Evolutionary conservation across 2,888 invertebrate species (phyloP).

Genomic region (Dendrolimus pini): DNA sequence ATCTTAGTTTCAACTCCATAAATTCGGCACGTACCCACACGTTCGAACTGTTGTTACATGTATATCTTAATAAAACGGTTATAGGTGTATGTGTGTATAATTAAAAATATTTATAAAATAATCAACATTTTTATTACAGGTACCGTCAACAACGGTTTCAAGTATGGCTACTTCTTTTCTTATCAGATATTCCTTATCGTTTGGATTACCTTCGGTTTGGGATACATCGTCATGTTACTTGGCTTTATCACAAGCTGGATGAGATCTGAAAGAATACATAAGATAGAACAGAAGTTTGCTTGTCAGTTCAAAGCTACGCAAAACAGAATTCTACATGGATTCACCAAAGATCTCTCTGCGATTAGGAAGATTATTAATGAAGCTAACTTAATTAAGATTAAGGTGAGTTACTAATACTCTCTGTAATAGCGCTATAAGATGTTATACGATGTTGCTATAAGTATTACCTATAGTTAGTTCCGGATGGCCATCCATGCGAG

Average conservation of each 20-base stretch:
- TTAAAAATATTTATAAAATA: too few species aligned
- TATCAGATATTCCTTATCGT: slow-evolving; percentile 89
- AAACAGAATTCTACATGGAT: slow-evolving; percentile 84
- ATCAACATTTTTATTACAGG: slow-evolving; percentile 38
- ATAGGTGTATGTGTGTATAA: too few species aligned
- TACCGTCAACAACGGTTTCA: slow-evolving; percentile 66
- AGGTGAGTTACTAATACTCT: slow-evolving; percentile 64
- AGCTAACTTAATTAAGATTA: slow-evolving; percentile 87
- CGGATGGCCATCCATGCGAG: too few species aligned
- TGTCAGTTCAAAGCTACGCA: slow-evolving; percentile 87
- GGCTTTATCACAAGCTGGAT: slow-evolving; percentile 88
- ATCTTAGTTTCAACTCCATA: too few species aligned
- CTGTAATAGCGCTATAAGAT: too few species aligned
- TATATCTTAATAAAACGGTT: too few species aligned
- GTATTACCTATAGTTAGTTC: too few species aligned
- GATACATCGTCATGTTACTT: slow-evolving; percentile 93
- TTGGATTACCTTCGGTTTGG: slow-evolving; percentile 95
- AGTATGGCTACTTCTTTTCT: slow-evolving; percentile 79
- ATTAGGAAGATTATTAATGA: slow-evolving; percentile 87
- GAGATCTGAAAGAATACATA: slow-evolving; percentile 83
- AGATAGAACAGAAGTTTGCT: slow-evolving; percentile 86
- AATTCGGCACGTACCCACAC: too few species aligned
- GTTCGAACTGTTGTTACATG: too few species aligned
- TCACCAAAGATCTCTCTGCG: slow-evolving; percentile 84
- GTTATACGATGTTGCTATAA: too few species aligned